Conservation (phyloP, 1,140 invertebrate genomes). For the Saccostrea cuccullata region DNA sequence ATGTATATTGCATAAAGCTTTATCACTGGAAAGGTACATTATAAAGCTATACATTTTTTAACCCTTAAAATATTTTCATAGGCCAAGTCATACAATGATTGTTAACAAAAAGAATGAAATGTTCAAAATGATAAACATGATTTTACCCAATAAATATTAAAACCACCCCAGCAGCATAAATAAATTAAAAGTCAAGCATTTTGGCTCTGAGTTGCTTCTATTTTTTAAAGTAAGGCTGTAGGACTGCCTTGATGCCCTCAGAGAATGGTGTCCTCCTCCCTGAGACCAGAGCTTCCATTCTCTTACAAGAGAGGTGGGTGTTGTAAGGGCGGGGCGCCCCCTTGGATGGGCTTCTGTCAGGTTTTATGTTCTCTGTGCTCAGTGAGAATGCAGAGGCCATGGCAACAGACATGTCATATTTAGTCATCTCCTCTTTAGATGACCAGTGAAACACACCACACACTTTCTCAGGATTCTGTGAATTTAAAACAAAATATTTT, state of each 20-base stretch:
- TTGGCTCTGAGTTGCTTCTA: background rate
- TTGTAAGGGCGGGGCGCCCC: conserved; percentile 79
- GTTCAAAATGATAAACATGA: too few species aligned
- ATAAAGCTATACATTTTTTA: too few species aligned
- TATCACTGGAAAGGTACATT: too few species aligned
- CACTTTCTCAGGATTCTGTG: conserved; percentile 66
- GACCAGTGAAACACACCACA: conserved; percentile 81
- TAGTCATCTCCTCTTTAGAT: conserved; percentile 81
- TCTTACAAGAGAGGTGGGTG: conserved; percentile 77
- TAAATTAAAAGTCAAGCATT: too few species aligned
- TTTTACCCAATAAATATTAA: too few species aligned
- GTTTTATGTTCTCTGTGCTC: conserved; percentile 74
- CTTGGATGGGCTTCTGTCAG: conserved; percentile 67
- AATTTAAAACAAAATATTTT: too few species aligned
- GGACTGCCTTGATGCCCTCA: conserved; percentile 74
- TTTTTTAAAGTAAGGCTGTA: conserved; percentile 64
- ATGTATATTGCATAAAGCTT: too few species aligned
- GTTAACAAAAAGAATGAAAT: too few species aligned
- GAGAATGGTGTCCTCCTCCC: conserved; percentile 78
- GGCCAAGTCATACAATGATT: too few species aligned
- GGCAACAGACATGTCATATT: conserved; percentile 81
- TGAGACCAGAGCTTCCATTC: conserved; percentile 77
- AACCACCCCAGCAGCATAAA: too few species aligned
- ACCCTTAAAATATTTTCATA: too few species aligned
- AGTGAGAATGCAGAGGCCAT: conserved; percentile 80